These are phyloP conservation scores for Ypsolopha scabrella DNA, from an alignment of 2,888 invertebrate species.

Conservation along the genomic window DNA sequence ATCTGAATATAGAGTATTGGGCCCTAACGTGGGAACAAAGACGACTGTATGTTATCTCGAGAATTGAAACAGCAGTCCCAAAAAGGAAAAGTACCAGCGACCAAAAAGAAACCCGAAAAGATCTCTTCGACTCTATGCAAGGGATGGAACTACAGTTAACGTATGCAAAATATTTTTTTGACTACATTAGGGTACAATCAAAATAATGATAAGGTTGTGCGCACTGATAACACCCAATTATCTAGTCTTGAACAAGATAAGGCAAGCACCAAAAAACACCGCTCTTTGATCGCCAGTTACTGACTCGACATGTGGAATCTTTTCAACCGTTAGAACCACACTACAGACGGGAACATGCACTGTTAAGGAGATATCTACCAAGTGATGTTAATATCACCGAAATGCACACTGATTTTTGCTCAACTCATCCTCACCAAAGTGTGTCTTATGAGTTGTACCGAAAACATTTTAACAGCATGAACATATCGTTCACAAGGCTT, in stretches of 20 bases:
- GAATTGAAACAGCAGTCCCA: slow-evolving; percentile 5
- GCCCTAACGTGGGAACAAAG: slow-evolving; percentile 3
- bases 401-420: slow-evolving; percentile 8
- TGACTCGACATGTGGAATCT: slow-evolving; percentile 13
- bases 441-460: slow-evolving; percentile 6
- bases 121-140: slow-evolving; percentile 2
- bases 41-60: slow-evolving; percentile 3
- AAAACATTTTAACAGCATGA: slow-evolving; percentile 12
- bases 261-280: slow-evolving; percentile 14
- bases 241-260: slow-evolving; percentile 1
- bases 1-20: slow-evolving; percentile 7
- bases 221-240: not conserved
- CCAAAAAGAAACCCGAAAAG: slow-evolving; percentile 6
- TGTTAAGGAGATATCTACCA: not conserved
- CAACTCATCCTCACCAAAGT: too few relatives aligned
- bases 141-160: slow-evolving; percentile 1
- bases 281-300: slow-evolving; percentile 11
- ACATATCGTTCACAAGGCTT: slow-evolving; percentile 8
- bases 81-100: slow-evolving; percentile 5
- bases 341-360: slow-evolving; percentile 4
- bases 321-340: slow-evolving; percentile 15
- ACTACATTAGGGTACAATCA: slow-evolving; percentile 6
- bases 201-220: slow-evolving; percentile 12
- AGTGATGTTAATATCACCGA: slow-evolving; percentile 9
- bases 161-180: slow-evolving; percentile 8